Evolutionary conservation across 1,140 invertebrate genomes (phyloP), one percentile per base, ranked within the genome.

Genomic region (Solen grandis): DNA sequence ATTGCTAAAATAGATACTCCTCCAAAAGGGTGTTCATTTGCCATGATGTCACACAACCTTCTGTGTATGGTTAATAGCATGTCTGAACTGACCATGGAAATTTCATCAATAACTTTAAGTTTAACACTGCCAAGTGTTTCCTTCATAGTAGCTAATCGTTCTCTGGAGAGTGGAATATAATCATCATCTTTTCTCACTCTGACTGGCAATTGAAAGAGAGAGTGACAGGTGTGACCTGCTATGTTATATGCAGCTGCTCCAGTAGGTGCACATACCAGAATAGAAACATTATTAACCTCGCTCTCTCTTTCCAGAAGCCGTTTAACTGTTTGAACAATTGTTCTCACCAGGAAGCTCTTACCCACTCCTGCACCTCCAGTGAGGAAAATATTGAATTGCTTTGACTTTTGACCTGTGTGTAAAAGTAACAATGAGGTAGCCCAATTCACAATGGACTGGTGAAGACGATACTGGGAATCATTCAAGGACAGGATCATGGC

Each of bases 211-310:
- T 65, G 62, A 36, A 65, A 65, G 33, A 65, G 62, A 65, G 33
- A 65, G 62, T 65, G 62, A 22, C 62, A 65, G 35, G 62, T n/a
- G n/a, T n/a, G n/a, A n/a, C n/a, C n/a, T n/a, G n/a, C n/a, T n/a
- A n/a, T n/a, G n/a, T n/a, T n/a, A 65, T 65, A 65, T 22, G 62
- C 62, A 13, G 62, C 62, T 65, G 62, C 62, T 65, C 62, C 62
- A 65, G 62, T 65, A 36, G 62, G 62, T 65, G 62, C 62, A 65
- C 62, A 65, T 22, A 65, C 62, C 62, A 65, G n/a, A 65, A 65
- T 38, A 65, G 35, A 36, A 36, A 65, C 62, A 65, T 65, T 36
- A 36, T 65, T 22, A 65, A 65, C 41, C 62, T 65, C 33, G 62
- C 25, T 65, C 14, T 65, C 62, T 36, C 36, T 65, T 36, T 65